phyloP scores from a whole-genome alignment of 2,888 invertebrate genomes.

The Unio pictorum region DNA sequence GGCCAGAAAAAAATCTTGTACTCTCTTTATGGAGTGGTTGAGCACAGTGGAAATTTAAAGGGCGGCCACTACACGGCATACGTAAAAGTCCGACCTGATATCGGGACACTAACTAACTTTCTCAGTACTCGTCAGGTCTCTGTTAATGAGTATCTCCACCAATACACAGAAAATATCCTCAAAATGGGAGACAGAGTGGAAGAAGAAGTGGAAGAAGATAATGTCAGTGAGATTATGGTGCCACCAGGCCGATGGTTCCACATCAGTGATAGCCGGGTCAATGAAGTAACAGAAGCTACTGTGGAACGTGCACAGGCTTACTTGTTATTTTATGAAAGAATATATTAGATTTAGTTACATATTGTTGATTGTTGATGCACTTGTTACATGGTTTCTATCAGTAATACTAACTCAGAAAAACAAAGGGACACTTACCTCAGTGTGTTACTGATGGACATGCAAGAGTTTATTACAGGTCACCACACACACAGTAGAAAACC shows the following conservation, averaged over 20 bases:
- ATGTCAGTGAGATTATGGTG: conserved; percentile 47
- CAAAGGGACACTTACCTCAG: no score
- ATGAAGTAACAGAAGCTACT: conserved; percentile 82
- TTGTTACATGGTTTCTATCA: no score
- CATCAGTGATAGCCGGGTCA: conserved; percentile 91
- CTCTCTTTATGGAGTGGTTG: conserved; percentile 94
- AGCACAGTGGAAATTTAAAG: conserved; percentile 92
- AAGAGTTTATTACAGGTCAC: no score
- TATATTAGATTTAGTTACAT: conserved; percentile 70
- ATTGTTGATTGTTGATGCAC: no score
- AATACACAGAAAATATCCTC: conserved; percentile 34
- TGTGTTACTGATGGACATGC: no score
- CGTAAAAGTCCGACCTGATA: conserved; percentile 81
- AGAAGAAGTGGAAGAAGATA: conserved; percentile 31
- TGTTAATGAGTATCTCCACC: conserved; percentile 49
- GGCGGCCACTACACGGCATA: conserved; percentile 96
- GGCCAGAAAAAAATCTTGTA: conserved; percentile 83
- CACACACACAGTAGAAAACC: no score
- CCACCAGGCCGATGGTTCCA: conserved; percentile 89
- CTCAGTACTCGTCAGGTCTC: conserved; percentile 43
- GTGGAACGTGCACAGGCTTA: conserved; percentile 93
- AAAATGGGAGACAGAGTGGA: conserved; percentile 27
- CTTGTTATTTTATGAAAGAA: conserved; percentile 95
- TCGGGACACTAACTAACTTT: conserved; percentile 51
- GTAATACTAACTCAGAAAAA: no score